Base-by-base conservation (phyloP, 2,888 invertebrate species). In the Melieria picta region DNA sequence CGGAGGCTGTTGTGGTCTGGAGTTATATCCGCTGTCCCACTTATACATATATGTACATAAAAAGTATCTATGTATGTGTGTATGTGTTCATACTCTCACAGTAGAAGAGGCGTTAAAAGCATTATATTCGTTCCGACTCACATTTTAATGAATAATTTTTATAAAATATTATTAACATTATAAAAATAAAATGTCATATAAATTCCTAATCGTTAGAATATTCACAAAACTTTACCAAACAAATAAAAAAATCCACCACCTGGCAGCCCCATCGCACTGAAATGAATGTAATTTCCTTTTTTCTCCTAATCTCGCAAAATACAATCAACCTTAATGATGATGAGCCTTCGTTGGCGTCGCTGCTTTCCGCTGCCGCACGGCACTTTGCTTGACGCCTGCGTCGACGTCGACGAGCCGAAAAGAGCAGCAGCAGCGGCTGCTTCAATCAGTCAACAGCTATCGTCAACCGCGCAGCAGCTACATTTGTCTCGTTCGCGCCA, bases 301-400 rank as follows among this genome's bases (percentile, higher is more conserved):
- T 71, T 72, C 48, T 68, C 48, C 46, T 66, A 72, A 72, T 69
- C 73, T 45, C 46, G 11, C 63, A 57, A 67, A 67, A 63, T 47
- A 67, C 62, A 64, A 74, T 74, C 74, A 75, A 73, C 71, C 73
- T 75, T 77, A 77, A 77, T 77, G 77, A 77, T 76, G 76, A 77
- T 77, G 75, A 77, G 73, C 69, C 62, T 69, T 56, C 62, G 62
- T 56, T 46, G 47, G 16, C 67, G 47, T 6, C 43, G n/a, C 60
- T n/a, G 50, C 30, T 43, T 50, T 48, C 4, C 60, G 30, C 7
- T 43, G 16, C 10, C 43, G 13, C 50, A 43, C 43, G 45, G 58
- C 16, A 30, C 45, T 13, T 58, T 58, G 67, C 50, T 67, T 67
- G n/a, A 45, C 55, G 5, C 4, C 16, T n/a, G 10, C 10, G 45